A percentile compares a stretch with the other conserved stretches of the same genome.
phyloP scores from a whole-genome alignment of 2,113 vertebrate genomes.

The Lepus timidus region DNA sequence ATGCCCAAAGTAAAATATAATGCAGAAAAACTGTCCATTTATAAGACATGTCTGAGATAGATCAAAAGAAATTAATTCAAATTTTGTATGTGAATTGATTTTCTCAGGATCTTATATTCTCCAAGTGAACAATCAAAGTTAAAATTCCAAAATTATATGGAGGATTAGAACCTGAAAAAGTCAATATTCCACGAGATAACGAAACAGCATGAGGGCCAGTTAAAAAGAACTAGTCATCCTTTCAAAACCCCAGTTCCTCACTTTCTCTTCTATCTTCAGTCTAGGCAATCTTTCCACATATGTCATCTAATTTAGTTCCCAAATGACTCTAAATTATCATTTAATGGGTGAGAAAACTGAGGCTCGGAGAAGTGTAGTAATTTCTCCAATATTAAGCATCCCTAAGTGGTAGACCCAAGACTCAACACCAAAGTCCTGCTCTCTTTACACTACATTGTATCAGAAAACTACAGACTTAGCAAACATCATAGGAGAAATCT shows the following conservation, averaged over 20 bases:
- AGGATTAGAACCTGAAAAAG: constrained; percentile 14
- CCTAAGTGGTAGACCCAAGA: neutral
- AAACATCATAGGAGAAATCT: neutral
- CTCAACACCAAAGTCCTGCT: neutral
- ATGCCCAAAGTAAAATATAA: neutral
- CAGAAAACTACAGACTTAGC: neutral
- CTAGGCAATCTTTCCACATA: neutral
- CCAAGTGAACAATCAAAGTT: constrained; percentile 2
- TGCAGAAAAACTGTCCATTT: neutral
- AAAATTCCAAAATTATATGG: constrained; percentile 50
- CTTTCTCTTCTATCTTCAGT: neutral
- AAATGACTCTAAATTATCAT: neutral
- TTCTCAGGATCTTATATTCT: neutral
- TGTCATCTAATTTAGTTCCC: neutral
- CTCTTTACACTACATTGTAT: neutral
- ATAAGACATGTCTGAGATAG: neutral
- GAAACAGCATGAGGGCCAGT: neutral
- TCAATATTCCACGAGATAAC: constrained; percentile 3
- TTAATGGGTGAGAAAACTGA: neutral
- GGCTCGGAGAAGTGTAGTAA: neutral
- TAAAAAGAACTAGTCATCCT: neutral
- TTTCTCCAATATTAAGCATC: neutral
- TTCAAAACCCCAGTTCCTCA: constrained; percentile 19
- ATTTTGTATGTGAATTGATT: neutral
- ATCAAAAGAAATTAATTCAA: neutral